phyloP scores from a whole-genome alignment of 1,140 invertebrate species.

The Oreohelix idahoensis region DNA sequence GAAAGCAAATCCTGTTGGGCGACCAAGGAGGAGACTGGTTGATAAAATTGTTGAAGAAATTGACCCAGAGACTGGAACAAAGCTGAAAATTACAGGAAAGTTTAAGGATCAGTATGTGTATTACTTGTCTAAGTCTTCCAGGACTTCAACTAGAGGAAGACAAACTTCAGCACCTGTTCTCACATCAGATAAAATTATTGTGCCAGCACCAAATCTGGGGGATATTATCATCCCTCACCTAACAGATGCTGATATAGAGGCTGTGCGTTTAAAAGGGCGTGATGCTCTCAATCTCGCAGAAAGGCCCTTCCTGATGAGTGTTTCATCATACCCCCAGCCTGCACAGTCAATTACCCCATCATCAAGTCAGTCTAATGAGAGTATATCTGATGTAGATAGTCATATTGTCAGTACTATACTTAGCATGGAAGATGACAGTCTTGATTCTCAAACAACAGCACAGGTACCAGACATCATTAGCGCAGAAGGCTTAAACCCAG shows the following conservation, averaged over 20 bases:
- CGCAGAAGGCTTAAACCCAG: constrained; percentile 44
- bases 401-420: constrained; percentile 67
- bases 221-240: constrained; percentile 68
- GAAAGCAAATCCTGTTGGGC: constrained; percentile 37
- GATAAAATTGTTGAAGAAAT: constrained; percentile 54
- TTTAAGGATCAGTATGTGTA: constrained; percentile 69
- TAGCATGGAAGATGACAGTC: constrained; percentile 64
- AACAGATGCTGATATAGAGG: constrained; percentile 67
- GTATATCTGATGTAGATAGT: constrained; percentile 58
- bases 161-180: constrained; percentile 42
- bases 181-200: constrained; percentile 49
- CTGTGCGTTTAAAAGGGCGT: constrained; percentile 49
- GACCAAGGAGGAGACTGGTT: constrained; percentile 37
- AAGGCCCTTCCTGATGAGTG: constrained; percentile 6
- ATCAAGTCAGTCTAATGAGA: constrained; percentile 25
- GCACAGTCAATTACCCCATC: background rate
- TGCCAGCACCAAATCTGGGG: constrained; percentile 59
- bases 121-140: constrained; percentile 63
- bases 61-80: constrained; percentile 58
- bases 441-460: constrained; percentile 37
- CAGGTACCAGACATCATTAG: constrained; percentile 36
- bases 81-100: constrained; percentile 68
- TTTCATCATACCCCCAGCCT: constrained; percentile 18
- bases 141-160: constrained; percentile 55
- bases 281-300: constrained; percentile 32